These are phyloP conservation scores for Loripinus fragilis DNA, from an alignment of 2,888 invertebrate genomes.

Conservation along the genomic window DNA sequence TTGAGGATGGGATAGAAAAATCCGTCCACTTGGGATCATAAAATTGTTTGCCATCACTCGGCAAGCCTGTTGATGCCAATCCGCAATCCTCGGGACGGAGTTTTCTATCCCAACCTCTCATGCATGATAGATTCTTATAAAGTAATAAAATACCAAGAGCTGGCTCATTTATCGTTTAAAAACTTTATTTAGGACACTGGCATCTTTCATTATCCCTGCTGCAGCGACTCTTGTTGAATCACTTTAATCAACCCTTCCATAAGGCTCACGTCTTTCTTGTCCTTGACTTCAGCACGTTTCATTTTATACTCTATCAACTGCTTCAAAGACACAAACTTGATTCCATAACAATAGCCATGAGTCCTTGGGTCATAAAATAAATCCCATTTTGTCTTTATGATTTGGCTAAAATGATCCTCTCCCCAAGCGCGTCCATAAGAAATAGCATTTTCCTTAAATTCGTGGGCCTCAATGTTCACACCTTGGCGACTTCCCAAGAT, in stretches of 20 bases:
- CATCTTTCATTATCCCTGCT: no score
- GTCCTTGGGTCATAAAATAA: constrained; percentile 14
- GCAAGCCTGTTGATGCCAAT: no score
- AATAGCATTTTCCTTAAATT: constrained; percentile 1
- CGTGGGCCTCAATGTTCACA: neutral
- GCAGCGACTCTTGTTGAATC: no score
- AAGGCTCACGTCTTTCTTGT: neutral
- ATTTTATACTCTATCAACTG: constrained; percentile 13
- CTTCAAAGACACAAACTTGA: constrained; percentile 15
- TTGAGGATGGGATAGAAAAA: no score
- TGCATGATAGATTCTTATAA: no score
- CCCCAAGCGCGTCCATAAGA: neutral
- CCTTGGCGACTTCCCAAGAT: constrained; percentile 7
- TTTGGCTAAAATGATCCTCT: neutral
- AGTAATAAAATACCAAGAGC: no score
- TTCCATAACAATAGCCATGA: constrained; percentile 18
- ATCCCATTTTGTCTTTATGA: constrained; percentile 7
- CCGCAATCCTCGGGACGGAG: no score
- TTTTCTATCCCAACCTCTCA: no score
- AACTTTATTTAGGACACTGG: no score
- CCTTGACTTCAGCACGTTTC: neutral
- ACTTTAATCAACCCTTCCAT: neutral
- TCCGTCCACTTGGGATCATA: no score
- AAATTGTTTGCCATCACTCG: no score
- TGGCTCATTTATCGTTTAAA: no score